Base-by-base conservation (phyloP, 1,140 invertebrate genomes). In the Leptoteleia sp. region DNA sequence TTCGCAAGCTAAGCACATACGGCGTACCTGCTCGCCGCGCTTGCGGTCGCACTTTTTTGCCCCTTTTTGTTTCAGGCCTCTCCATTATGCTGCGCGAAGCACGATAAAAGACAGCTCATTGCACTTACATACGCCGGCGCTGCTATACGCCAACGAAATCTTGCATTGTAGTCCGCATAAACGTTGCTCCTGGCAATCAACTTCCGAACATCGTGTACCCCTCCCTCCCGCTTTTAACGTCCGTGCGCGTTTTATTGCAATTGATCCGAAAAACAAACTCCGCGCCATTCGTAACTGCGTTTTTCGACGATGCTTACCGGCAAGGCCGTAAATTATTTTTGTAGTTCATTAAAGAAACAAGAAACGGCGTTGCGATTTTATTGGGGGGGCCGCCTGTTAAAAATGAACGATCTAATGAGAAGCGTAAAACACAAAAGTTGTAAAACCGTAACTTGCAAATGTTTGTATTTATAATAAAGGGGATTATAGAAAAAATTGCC, bases 51-150 rank as follows among this genome's bases (percentile, higher is more conserved):
- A 40, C 31, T 22, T 42, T 73, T 73, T 25, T 65, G 45, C 42
- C 55, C 42, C 47, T 45, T 76, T 79, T 79, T 59, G 50, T 65
- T 76, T 55, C 35, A 64, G 61, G 67, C 55, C 67, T 70, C 59
- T 81, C 68, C 64, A 81, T 81, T 81, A 81, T 68, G 47, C 70
- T 64, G 64, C 50, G 68, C 62, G 55, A 62, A 71, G 70, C 59
- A 64, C 61, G 68, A 64, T 77, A 81, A 77, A 73, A 77, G 67
- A 77, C 61, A 80, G 59, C 67, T 72, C 67, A 78, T 57, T 72
- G 61, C 61, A 59, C 75, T 71, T 67, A 72, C 27, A 62, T 72
- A 67, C 59, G 75, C 59, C 50, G 45, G 50, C 52, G 19, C 33
- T 37, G 22, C 42, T 42, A 37, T 52, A 59, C 47, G 52, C 33